Base-by-base conservation (phyloP, 2,113 vertebrate species). In the Hippopotamus amphibius region DNA sequence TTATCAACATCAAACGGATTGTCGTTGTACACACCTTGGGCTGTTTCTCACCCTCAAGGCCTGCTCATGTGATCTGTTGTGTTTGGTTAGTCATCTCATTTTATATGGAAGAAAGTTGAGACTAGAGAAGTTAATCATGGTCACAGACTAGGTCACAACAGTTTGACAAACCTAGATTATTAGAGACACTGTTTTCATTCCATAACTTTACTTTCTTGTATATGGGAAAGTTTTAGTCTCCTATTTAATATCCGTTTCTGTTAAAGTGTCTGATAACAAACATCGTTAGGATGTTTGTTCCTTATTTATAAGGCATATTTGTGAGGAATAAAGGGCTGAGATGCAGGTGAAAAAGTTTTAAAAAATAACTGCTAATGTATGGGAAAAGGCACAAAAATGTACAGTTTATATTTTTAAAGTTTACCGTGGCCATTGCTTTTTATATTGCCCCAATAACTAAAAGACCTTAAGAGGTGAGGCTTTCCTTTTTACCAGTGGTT, bases 11-110 rank as follows among this genome's bases (percentile, higher is more conserved):
- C 33, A 9, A 1, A 8, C 30, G 37, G 15, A n/a, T 5, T n/a
- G 30, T 21, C 6, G 2, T n/a, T 46, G 11, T 7, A 1, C 28
- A 50, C 5, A 28, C 9, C 7, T 33, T 14, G 0, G 12, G 41
- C 48, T 37, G 22, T 3, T 28, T 37, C 59, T 22, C n/a, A 19
- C 11, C 3, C 1, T 1, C 28, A 10, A 59, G 46, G 21, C 24
- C 33, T n/a, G n/a, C 22, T 24, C 22, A 5, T 5, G 0, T 43
- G 50, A 30, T 10, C 53, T 11, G 28, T 16, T 21, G 30, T 33
- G 11, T 7, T 61, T 89, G 63, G 19, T 46, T 66, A 50, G 76
- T 74, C 63, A 83, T 14, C 14, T 94, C 37, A 74, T 68, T 76
- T 80, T 71, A 14, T 15, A 3, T 48, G 43, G 59, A 63, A 53